Percentiles rank a stretch among this genome's conserved stretches.
Evolutionary conservation across 2,888 invertebrate genomes (phyloP).

Genomic region (Galeruca laticollis): DNA sequence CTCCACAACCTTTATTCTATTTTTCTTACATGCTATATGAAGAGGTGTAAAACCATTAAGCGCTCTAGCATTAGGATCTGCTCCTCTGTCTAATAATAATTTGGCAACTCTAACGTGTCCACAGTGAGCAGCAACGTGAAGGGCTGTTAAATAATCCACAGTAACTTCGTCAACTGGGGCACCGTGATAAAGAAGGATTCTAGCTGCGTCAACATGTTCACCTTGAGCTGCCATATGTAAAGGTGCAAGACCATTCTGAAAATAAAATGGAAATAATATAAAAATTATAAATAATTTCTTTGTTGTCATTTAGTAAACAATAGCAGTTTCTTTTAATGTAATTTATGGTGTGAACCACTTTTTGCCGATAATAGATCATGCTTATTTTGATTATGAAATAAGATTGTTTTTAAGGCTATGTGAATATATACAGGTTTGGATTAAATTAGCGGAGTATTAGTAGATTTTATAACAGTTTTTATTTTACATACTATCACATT

Average conservation of each 20-base stretch:
- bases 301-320: neutral
- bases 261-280: constrained; percentile 48
- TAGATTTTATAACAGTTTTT: too few species aligned
- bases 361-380: neutral
- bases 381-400: neutral
- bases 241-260: constrained; percentile 90
- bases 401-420: neutral
- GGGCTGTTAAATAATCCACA: constrained; percentile 95
- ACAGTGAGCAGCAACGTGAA: constrained; percentile 96
- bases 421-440: neutral
- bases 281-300: neutral
- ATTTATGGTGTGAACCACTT: neutral
- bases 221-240: constrained; percentile 99
- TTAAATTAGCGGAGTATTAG: neutral
- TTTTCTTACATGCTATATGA: constrained; percentile 99
- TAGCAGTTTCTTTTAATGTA: neutral
- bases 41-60: constrained; percentile 98
- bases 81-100: constrained; percentile 90
- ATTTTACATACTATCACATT: too few species aligned
- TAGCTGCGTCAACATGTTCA: constrained; percentile 96
- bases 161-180: constrained; percentile 99
- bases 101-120: constrained; percentile 95
- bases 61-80: constrained; percentile 97
- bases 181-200: constrained; percentile 90
- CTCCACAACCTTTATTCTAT: constrained; percentile 96